A percentile compares a stretch with the other conserved stretches of the same genome.
Evolutionary conservation across 92 coral and sea anemone species (phyloP).

Genomic region (Muricea muricata): DNA sequence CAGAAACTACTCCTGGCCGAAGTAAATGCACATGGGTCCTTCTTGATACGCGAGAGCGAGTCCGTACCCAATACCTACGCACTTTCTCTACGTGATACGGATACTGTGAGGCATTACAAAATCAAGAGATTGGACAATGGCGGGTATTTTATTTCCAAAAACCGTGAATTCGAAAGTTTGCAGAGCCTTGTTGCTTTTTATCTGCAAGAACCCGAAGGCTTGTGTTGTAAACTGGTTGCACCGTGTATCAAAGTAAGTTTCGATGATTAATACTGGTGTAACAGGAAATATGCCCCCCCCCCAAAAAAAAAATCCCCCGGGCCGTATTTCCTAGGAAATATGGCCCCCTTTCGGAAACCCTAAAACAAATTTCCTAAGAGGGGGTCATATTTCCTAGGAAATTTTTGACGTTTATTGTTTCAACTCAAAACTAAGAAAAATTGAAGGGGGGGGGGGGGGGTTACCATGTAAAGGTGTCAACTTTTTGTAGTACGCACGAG

Average conservation of each 20-base stretch:
- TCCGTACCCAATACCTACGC: conserved; percentile 27
- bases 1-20: conserved; percentile 25
- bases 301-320: no score
- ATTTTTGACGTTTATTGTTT: no score
- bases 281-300: no score
- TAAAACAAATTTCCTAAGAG: no score
- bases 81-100: conserved; percentile 9
- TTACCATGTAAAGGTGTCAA: no score
- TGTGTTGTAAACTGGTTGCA: conserved; percentile 74
- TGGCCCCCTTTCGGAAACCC: no score
- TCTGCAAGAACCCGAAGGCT: conserved; percentile 77
- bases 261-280: background rate
- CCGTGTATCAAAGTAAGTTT: conserved; percentile 83
- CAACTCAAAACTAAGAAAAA: no score
- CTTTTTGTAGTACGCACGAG: no score
- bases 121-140: conserved; percentile 21
- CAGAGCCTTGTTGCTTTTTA: conserved; percentile 82
- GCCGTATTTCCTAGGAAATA: no score
- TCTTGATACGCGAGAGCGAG: conserved; percentile 34
- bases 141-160: conserved; percentile 80
- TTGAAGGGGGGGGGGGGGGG: no score
- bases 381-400: no score
- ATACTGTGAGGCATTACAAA: conserved; percentile 26
- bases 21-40: conserved; percentile 26
- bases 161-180: conserved; percentile 66